phyloP scores from a whole-genome alignment of 2,113 vertebrate genomes.

The Paramormyrops kingsleyae region DNA sequence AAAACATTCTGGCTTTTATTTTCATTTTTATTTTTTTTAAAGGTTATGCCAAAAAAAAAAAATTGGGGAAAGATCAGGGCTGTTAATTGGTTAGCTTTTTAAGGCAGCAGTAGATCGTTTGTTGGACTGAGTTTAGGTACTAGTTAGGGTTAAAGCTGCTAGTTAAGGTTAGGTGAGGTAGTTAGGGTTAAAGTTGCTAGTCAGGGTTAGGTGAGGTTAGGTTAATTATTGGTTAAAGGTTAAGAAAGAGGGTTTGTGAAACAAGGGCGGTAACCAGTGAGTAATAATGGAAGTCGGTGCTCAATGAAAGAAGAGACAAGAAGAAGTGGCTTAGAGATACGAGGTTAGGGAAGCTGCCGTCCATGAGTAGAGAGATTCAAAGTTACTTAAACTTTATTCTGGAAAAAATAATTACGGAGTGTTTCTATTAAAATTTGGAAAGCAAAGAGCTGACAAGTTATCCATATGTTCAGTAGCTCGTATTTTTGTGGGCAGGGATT shows the following conservation, averaged over 20 bases:
- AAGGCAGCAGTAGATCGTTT: conserved; percentile 58
- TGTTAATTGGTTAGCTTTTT: conserved; percentile 55
- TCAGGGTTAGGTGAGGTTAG: conserved; percentile 45
- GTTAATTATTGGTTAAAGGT: conserved; percentile 56
- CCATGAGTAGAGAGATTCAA: background rate
- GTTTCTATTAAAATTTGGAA: background rate
- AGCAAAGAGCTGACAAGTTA: conserved; percentile 10
- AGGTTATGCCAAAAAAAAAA: background rate
- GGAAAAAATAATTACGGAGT: background rate
- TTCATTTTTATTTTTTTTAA: background rate
- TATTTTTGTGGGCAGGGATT: background rate
- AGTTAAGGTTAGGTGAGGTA: conserved; percentile 46
- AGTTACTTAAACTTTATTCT: background rate
- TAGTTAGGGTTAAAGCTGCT: conserved; percentile 57
- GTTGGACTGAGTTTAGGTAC: conserved; percentile 49
- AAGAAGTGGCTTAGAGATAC: background rate
- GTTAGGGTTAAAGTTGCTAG: conserved; percentile 49
- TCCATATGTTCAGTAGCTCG: background rate
- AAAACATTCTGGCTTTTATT: conserved; percentile 42
- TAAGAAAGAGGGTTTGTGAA: conserved; percentile 67
- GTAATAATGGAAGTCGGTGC: conserved; percentile 1
- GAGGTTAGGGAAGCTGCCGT: background rate
- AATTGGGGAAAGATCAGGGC: conserved; percentile 48
- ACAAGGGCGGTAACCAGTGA: conserved; percentile 27
- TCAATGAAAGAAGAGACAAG: background rate